phyloP scores from a whole-genome alignment of 2,797 vertebrate genomes.

The Tadarida brasiliensis region DNA sequence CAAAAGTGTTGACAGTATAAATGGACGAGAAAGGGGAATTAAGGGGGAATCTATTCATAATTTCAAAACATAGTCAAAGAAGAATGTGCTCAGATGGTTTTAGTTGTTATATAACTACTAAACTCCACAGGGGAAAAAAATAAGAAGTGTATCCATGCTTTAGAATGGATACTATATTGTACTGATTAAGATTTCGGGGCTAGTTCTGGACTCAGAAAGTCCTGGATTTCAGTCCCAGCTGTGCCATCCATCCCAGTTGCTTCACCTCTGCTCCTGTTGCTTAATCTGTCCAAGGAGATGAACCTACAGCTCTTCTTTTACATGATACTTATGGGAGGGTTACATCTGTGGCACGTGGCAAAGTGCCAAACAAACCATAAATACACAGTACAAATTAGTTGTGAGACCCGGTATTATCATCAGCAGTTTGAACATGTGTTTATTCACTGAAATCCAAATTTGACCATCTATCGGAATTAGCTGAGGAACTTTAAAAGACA shows the following conservation, averaged over 20 bases:
- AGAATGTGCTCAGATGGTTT: background rate
- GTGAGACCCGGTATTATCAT: background rate
- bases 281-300: background rate
- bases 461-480: background rate
- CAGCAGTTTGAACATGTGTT: background rate
- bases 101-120: background rate
- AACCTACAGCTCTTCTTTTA: background rate
- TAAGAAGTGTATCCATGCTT: background rate
- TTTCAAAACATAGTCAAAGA: background rate
- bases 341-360: background rate
- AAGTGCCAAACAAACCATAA: background rate
- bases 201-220: background rate
- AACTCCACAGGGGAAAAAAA: background rate
- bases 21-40: background rate
- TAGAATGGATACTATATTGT: background rate
- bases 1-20: background rate
- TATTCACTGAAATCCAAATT: conserved; percentile 26
- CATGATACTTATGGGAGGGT: background rate
- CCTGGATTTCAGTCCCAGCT: background rate
- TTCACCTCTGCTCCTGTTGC: background rate
- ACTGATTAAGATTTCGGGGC: background rate
- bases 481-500: background rate
- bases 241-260: background rate
- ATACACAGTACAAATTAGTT: background rate
- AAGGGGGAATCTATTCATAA: background rate